Percentiles rank a stretch among this genome's conserved stretches.
Evolutionary conservation across 2,888 invertebrate genomes (phyloP).

Genomic region (Chirona hameri): DNA sequence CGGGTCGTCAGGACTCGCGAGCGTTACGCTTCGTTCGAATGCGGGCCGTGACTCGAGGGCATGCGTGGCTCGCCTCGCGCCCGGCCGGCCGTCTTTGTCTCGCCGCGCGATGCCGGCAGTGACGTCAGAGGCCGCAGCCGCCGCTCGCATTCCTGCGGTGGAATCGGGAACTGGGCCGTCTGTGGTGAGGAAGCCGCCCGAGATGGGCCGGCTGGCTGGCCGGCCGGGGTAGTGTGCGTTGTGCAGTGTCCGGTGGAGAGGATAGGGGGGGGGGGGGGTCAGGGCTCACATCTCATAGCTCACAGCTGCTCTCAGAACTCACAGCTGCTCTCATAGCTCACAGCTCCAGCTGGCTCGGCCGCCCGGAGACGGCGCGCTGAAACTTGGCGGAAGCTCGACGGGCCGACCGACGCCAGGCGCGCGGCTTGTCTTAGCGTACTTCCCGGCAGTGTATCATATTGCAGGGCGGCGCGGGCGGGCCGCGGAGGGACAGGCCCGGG

Average conservation of each 20-base stretch:
- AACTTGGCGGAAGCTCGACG: neutral
- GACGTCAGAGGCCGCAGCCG: slow-evolving; percentile 1
- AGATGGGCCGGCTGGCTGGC: neutral
- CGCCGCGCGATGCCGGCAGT: slow-evolving; percentile 4
- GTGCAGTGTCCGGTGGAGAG: too few relatives aligned
- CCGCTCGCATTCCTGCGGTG: neutral
- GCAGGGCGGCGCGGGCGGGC: neutral
- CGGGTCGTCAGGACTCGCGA: neutral
- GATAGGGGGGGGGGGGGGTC: too few relatives aligned
- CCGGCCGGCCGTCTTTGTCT: slow-evolving; percentile 30
- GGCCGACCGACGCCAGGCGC: too few relatives aligned
- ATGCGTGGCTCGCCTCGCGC: neutral
- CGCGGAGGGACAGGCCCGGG: neutral
- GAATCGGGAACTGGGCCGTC: neutral
- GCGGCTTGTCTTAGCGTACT: neutral
- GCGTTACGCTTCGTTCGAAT: too few relatives aligned
- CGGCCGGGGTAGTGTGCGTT: too few relatives aligned
- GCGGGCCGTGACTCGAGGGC: too few relatives aligned
- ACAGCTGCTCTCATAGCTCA: too few relatives aligned
- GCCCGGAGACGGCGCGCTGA: neutral
- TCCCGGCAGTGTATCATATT: slow-evolving; percentile 4
- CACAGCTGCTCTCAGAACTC: too few relatives aligned
- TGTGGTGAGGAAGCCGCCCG: neutral
- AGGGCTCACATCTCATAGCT: too few relatives aligned
- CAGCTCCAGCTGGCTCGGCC: too few relatives aligned